Base-by-base conservation (phyloP, 2,113 vertebrate genomes). In the Sciurus niger region DNA sequence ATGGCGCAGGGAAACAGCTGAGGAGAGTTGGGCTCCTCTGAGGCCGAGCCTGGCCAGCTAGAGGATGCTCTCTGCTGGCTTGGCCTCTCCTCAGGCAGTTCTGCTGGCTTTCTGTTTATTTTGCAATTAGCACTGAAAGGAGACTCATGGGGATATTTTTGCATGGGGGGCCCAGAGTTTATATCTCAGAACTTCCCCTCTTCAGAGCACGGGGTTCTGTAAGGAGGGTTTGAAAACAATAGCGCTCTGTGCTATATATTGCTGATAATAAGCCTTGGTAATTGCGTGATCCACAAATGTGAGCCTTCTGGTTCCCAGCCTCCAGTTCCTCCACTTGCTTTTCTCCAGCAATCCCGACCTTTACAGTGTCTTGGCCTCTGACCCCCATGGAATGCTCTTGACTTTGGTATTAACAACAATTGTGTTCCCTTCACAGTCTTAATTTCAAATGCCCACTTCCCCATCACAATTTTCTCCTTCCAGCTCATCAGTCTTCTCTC, bases 91-190 rank as follows among this genome's bases (percentile, higher is more conserved):
- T 8, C 25, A 3, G 46, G 92, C 86, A 89, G 67, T 55, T 65
- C 76, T 80, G 79, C 76, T 89, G 60, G 28, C n/a, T 85, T 90
- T 43, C 65, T 84, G 48, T 88, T 95, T 95, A 65, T 83, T 97
- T 93, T 96, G 68, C 77, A 94, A 34, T 96, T 87, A 74, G 76
- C 24, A 16, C 48, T 51, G 43, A 84, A 84, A 96, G 80, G 88
- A 87, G 55, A 63, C 70, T 82, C 77, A 7, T 4, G 55, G 68
- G 73, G 84, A 84, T 58, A 58, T 34, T 96, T 95, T 96, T 95
- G 76, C 90, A 63, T 83, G 28, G 43, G 51, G 53, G 72, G 48
- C 37, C 60, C 34, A 76, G 55, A 80, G 72, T 92, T 92, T 92
- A 18, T 73, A 43, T 89, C 92, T 94, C 43, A 68, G 86, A 89